Evolutionary conservation across 2,888 invertebrate genomes (phyloP).

Genomic region (Acanthosoma haemorrhoidale): DNA sequence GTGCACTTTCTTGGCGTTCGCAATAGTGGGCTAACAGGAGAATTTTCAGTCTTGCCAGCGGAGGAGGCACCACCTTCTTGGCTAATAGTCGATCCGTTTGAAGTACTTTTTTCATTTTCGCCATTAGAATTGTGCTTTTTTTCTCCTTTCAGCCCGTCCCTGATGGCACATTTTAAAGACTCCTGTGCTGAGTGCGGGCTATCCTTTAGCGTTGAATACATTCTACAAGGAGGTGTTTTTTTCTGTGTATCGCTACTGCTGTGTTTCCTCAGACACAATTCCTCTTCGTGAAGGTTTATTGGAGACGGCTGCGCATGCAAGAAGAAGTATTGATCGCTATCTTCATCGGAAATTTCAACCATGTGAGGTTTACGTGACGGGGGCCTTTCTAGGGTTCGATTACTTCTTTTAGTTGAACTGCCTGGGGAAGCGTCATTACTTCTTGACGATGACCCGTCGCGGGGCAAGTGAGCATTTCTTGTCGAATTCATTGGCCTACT

Average conservation of each 20-base stretch:
- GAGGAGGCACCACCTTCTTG: too few relatives aligned
- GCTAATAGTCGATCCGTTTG: too few relatives aligned
- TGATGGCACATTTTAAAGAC: not conserved
- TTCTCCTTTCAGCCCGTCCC: not conserved
- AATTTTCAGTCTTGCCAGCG: too few relatives aligned
- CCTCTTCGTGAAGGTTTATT: not conserved
- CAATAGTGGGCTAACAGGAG: too few relatives aligned
- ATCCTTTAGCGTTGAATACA: constrained; percentile 20
- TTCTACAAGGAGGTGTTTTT: not conserved
- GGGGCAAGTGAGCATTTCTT: too few relatives aligned
- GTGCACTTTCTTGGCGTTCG: too few relatives aligned
- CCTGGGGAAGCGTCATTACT: not conserved
- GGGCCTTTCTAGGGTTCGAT: not conserved
- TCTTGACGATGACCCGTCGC: not conserved
- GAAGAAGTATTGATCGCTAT: not conserved
- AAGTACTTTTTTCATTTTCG: not conserved
- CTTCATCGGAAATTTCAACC: not conserved
- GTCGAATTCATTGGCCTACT: not conserved
- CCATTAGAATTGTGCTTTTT: not conserved
- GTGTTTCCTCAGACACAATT: too few relatives aligned
- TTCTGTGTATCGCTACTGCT: not conserved
- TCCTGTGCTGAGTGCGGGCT: not conserved
- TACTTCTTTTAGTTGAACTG: not conserved
- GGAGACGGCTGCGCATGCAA: not conserved
- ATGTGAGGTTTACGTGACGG: not conserved